A percentile compares a stretch with the other conserved stretches of the same genome.
Conservation (phyloP, 2,797 vertebrate genomes). For the Enteromius anoplus region DNA sequence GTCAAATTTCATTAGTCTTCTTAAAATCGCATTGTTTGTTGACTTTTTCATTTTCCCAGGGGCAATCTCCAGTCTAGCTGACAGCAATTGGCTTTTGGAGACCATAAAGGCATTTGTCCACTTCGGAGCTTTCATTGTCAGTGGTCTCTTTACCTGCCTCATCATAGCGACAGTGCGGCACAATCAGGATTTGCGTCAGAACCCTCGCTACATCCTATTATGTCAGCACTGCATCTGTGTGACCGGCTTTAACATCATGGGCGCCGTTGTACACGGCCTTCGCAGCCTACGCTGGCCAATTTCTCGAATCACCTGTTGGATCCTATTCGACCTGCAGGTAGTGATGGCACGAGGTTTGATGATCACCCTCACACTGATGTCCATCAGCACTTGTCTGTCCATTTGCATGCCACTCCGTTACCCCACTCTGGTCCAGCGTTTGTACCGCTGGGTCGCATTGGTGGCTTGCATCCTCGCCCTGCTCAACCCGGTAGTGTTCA, state of each 20-base stretch:
- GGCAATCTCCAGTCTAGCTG: slow-evolving; percentile 6
- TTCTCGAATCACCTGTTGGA: slow-evolving; percentile 62
- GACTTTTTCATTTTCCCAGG: not conserved
- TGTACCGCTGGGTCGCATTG: slow-evolving; percentile 61
- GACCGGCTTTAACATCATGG: slow-evolving; percentile 65
- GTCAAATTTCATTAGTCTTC: not conserved
- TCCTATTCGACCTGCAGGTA: slow-evolving; percentile 69
- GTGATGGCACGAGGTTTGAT: slow-evolving; percentile 66
- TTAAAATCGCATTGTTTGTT: not conserved
- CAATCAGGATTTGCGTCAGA: slow-evolving; percentile 59
- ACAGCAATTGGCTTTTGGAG: slow-evolving; percentile 52
- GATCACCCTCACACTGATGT: slow-evolving; percentile 70
- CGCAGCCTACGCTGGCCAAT: slow-evolving; percentile 50
- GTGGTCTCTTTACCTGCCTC: slow-evolving; percentile 58
- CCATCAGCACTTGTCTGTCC: slow-evolving; percentile 63
- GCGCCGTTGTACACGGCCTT: slow-evolving; percentile 60
- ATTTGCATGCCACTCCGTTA: slow-evolving; percentile 67
- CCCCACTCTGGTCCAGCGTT: slow-evolving; percentile 17
- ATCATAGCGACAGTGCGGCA: slow-evolving; percentile 60
- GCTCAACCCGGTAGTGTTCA: slow-evolving; percentile 61
- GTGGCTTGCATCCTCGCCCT: slow-evolving; percentile 57
- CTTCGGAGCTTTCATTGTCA: slow-evolving; percentile 63
- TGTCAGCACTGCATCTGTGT: slow-evolving; percentile 67
- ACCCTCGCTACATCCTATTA: slow-evolving; percentile 63
- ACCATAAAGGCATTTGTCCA: slow-evolving; percentile 65